These are phyloP conservation scores for Carcinoscorpius rotundicauda DNA, from an alignment of 1,140 invertebrate species.

Conservation along the genomic window DNA sequence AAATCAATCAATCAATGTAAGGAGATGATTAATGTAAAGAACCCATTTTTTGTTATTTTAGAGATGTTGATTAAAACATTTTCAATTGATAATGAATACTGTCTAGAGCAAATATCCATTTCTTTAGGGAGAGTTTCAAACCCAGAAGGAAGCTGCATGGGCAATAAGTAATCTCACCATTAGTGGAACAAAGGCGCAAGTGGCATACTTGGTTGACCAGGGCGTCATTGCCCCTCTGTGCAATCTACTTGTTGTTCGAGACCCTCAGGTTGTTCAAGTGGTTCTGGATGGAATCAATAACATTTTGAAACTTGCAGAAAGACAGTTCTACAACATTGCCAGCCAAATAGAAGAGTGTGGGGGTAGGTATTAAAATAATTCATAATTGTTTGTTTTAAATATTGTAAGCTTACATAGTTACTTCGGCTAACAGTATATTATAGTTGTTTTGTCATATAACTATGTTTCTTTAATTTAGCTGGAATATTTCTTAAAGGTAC, in stretches of 20 bases:
- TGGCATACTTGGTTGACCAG: conserved; percentile 60
- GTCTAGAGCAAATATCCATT: too few relatives aligned
- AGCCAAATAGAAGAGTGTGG: conserved; percentile 83
- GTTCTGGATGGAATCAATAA: conserved; percentile 85
- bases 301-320: conserved; percentile 67
- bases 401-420: too few relatives aligned
- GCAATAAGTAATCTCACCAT: conserved; percentile 97
- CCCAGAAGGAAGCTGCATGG: conserved; percentile 98
- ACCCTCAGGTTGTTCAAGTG: conserved; percentile 71
- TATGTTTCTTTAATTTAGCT: too few relatives aligned
- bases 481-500: too few relatives aligned
- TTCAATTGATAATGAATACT: too few relatives aligned
- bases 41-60: too few relatives aligned
- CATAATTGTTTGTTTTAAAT: too few relatives aligned
- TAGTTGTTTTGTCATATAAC: too few relatives aligned
- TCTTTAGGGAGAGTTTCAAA: conserved; percentile 87
- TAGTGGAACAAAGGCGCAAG: conserved; percentile 83
- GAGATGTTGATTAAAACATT: too few relatives aligned
- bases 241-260: conserved; percentile 70
- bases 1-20: too few relatives aligned
- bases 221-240: conserved; percentile 86
- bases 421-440: too few relatives aligned
- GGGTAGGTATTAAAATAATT: neutral
- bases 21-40: too few relatives aligned
- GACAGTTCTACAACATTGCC: conserved; percentile 54